Evolutionary conservation across 92 coral and sea anemone species (phyloP).

Genomic region (Epizoanthus rinbou): DNA sequence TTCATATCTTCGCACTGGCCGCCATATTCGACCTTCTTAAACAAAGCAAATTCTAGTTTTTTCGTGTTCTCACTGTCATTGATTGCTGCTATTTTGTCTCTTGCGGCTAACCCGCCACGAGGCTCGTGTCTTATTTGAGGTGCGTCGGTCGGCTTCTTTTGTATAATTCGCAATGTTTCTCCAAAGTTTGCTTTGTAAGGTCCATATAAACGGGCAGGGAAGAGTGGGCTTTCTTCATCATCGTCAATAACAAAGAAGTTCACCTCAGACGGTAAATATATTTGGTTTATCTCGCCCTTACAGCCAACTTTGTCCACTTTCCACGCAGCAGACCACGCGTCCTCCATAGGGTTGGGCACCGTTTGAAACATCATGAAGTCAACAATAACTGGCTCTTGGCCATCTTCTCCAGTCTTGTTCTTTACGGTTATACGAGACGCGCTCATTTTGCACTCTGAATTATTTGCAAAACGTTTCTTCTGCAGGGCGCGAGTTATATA

Average conservation of each 20-base stretch:
- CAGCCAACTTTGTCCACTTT: conserved; percentile 8
- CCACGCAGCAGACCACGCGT: neutral
- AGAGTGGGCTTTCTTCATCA: neutral
- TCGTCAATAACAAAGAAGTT: neutral
- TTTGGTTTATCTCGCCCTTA: neutral
- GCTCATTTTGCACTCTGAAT: conserved; percentile 1
- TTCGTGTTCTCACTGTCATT: neutral
- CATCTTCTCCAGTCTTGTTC: conserved; percentile 9
- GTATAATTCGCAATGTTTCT: conserved; percentile 4
- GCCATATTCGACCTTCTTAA: neutral
- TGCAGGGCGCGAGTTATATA: too few species aligned
- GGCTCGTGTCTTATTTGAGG: neutral
- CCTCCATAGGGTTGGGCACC: neutral
- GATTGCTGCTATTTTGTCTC: conserved; percentile 2
- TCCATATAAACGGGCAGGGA: conserved; percentile 1
- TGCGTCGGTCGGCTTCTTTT: neutral
- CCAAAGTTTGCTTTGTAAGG: neutral
- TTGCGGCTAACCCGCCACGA: neutral
- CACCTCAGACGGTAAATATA: conserved; percentile 4
- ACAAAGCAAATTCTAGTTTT: neutral
- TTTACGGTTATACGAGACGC: neutral
- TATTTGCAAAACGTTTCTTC: neutral
- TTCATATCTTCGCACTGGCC: neutral
- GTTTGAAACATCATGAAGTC: conserved; percentile 14
- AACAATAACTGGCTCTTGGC: neutral